These are phyloP conservation scores for Xylota segnis DNA, from an alignment of 2,888 invertebrate species.

Conservation along the genomic window DNA sequence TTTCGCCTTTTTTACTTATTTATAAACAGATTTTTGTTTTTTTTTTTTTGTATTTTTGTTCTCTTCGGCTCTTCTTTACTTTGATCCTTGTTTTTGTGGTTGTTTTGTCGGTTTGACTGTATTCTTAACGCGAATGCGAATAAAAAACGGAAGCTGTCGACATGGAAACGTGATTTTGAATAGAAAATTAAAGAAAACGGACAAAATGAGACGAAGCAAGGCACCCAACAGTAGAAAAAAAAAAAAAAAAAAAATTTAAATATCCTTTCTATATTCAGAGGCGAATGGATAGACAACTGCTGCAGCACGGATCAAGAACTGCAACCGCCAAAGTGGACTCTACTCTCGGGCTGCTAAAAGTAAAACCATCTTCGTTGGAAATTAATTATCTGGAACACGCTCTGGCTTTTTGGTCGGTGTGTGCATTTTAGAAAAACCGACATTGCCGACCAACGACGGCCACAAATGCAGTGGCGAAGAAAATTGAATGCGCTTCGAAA, in stretches of 20 bases:
- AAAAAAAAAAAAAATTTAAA: slow-evolving; percentile 48
- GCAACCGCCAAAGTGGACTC: slow-evolving; percentile 56
- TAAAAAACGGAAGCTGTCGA: slow-evolving; percentile 75
- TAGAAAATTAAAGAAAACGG: slow-evolving; percentile 75
- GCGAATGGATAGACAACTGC: slow-evolving; percentile 55
- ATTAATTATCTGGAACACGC: slow-evolving; percentile 76
- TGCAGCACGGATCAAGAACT: slow-evolving; percentile 53
- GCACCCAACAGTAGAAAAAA: slow-evolving; percentile 16
- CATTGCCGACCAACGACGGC: slow-evolving; percentile 51
- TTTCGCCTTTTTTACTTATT: slow-evolving; percentile 57
- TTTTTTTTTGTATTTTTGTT: slow-evolving; percentile 12
- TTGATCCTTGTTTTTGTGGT: slow-evolving; percentile 65
- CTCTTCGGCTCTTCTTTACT: slow-evolving; percentile 39
- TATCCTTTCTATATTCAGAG: slow-evolving; percentile 68
- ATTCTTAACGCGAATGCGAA: slow-evolving; percentile 65
- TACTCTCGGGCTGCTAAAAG: slow-evolving; percentile 51
- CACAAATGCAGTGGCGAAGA: slow-evolving; percentile 73
- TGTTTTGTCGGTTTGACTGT: slow-evolving; percentile 59
- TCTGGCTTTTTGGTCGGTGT: slow-evolving; percentile 51
- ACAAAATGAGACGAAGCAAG: slow-evolving; percentile 63
- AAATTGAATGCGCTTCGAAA: slow-evolving; percentile 66
- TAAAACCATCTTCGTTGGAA: slow-evolving; percentile 74
- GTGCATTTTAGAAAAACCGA: slow-evolving; percentile 34
- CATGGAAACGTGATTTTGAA: slow-evolving; percentile 77
- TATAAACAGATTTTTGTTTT: slow-evolving; percentile 59